Evolutionary conservation across 2,113 vertebrate genomes (phyloP).

Genomic region (Dasyprocta punctata): DNA sequence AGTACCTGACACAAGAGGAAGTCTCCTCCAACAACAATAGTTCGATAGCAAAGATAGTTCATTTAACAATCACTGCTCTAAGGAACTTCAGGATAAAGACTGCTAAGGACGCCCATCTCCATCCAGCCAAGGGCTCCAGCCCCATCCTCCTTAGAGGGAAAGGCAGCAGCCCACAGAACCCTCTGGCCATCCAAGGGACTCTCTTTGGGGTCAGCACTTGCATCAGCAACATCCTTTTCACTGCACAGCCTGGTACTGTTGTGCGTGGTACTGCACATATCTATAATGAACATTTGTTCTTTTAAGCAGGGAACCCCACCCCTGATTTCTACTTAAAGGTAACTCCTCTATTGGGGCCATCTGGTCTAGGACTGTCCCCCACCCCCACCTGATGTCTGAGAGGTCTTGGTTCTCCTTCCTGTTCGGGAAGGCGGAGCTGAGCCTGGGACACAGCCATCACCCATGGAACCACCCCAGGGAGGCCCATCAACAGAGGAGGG

Average conservation of each 20-base stretch:
- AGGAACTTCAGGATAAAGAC: neutral
- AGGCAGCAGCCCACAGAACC: neutral
- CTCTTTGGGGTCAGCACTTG: neutral
- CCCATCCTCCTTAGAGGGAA: neutral
- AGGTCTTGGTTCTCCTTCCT: neutral
- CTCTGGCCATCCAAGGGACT: neutral
- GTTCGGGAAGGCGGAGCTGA: neutral
- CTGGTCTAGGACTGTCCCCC: too few species aligned
- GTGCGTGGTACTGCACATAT: neutral
- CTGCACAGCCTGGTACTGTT: accelerated
- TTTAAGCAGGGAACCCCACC: accelerated
- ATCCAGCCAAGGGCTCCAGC: neutral
- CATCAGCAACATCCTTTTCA: neutral
- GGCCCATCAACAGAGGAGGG: too few species aligned
- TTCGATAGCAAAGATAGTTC: neutral
- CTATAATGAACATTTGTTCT: neutral
- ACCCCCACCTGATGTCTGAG: neutral
- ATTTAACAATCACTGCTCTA: neutral
- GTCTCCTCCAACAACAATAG: neutral
- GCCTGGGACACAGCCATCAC: neutral
- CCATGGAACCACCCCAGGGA: neutral
- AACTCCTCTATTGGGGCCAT: neutral
- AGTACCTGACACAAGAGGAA: neutral
- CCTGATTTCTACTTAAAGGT: neutral
- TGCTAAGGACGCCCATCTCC: too few species aligned